phyloP scores from a whole-genome alignment of 2,113 vertebrate species.

The Pomatorhinus ruficollis region DNA sequence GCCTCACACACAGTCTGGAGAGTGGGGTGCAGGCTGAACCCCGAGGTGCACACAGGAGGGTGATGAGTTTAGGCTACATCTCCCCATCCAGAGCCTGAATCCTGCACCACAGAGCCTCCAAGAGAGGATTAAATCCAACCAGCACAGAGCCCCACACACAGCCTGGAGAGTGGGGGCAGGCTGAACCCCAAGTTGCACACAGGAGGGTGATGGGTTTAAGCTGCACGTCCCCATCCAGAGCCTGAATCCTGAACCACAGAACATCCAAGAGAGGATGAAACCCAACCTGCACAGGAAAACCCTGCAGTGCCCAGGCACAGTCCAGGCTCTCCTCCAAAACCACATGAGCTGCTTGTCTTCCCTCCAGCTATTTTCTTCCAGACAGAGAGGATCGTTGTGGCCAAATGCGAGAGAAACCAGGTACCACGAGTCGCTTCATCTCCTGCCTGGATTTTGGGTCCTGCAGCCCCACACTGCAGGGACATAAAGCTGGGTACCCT shows the following conservation, averaged over 20 bases:
- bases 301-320: accelerated
- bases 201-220: neutral
- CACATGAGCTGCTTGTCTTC: neutral
- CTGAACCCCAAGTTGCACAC: accelerated
- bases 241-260: neutral
- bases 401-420: neutral
- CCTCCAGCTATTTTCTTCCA: neutral
- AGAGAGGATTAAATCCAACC: neutral
- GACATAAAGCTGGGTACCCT: accelerated
- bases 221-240: accelerated
- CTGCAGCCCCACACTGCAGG: neutral
- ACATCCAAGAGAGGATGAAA: neutral
- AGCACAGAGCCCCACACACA: too few relatives aligned
- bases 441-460: neutral
- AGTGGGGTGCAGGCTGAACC: too few relatives aligned
- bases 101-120: neutral
- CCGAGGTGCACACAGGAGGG: too few relatives aligned
- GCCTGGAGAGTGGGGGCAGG: accelerated
- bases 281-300: neutral
- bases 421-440: neutral
- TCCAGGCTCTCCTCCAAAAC: neutral
- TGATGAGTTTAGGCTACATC: too few relatives aligned
- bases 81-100: accelerated
- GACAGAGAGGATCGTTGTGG: neutral
- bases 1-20: too few relatives aligned